phyloP scores from a whole-genome alignment of 2,113 vertebrate genomes.

The Jacana jacana region DNA sequence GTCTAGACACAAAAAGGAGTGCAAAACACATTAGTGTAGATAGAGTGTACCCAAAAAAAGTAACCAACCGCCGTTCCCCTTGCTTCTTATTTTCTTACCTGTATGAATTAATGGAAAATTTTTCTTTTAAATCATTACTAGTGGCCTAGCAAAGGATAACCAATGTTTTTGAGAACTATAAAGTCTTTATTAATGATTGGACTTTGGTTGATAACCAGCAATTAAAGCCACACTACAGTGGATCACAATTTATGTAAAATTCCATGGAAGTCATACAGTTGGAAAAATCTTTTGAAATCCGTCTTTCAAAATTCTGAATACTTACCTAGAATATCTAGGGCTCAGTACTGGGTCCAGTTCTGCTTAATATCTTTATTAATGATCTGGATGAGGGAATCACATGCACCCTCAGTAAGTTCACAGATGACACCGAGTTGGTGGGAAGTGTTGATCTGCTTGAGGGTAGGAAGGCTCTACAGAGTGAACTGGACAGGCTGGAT shows the following conservation, averaged over 20 bases:
- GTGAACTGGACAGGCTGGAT: background rate
- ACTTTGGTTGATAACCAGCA: background rate
- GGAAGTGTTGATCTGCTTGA: background rate
- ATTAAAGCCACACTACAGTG: background rate
- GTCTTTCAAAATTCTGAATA: conserved; percentile 27
- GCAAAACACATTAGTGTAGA: conserved; percentile 74
- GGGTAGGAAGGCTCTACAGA: background rate
- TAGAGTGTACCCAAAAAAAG: conserved; percentile 1
- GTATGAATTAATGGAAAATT: conserved; percentile 1
- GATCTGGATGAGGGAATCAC: background rate
- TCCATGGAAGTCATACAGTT: background rate
- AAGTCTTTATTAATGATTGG: background rate
- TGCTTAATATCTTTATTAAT: background rate
- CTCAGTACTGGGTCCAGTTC: background rate
- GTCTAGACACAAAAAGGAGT: conserved; percentile 81
- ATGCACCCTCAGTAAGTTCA: background rate
- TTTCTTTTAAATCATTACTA: conserved; percentile 19
- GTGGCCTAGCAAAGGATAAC: background rate
- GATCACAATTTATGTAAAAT: background rate
- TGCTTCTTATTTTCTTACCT: conserved; percentile 35
- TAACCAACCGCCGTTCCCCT: background rate
- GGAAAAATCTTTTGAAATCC: background rate
- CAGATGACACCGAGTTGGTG: background rate
- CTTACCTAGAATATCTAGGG: background rate
- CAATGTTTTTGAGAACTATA: background rate